Base-by-base conservation (phyloP, 2,113 vertebrate species). In the Pedetes capensis region DNA sequence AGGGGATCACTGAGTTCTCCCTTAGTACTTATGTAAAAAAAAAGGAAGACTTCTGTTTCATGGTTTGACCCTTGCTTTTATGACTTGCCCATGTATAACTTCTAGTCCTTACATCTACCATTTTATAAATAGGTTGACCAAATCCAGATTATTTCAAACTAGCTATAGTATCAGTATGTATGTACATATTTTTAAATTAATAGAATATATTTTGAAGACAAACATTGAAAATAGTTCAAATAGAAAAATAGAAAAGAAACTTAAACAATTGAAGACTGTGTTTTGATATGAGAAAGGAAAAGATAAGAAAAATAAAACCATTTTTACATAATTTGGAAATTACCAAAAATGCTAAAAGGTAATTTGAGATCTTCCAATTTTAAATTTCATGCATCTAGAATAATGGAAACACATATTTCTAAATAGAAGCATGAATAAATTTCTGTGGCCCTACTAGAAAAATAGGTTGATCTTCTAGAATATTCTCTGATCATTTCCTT, bases 311-410 rank as follows among this genome's bases (percentile, higher is more conserved):
- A 49, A 42, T 68, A 88, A 94, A 96, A 79, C 39, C 14, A 80
- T 32, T 49, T 84, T 87, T 39, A 74, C n/a, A 82, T 92, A 93
- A 42, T 34, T 10, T 14, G 61, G 25, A 71, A 5, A 37, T 47
- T 93, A 74, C 1, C 3, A 86, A 93, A n/a, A 91, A 89, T 27
- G n/a, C n/a, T 89, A 74, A 91, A 92, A 71, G 89, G 37, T 76
- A 88, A 66, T 94, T 90, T 84, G 23, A 66, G 44, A 79, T 16
- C 18, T 61, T 72, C 1, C 6, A 23, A 3, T 64, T 95, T 85
- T 89, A 20, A 75, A 68, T 75, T 74, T 13, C 7, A 79, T 37
- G 5, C 57, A 37, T 47, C 22, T 66, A 11, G 10, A 6, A 86
- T 12, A 86, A 80, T 10, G 42, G 39, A 87, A 89, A 42, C 57